Base-by-base conservation (phyloP, 2,888 invertebrate species). In the Nephrocerus scutellatus region DNA sequence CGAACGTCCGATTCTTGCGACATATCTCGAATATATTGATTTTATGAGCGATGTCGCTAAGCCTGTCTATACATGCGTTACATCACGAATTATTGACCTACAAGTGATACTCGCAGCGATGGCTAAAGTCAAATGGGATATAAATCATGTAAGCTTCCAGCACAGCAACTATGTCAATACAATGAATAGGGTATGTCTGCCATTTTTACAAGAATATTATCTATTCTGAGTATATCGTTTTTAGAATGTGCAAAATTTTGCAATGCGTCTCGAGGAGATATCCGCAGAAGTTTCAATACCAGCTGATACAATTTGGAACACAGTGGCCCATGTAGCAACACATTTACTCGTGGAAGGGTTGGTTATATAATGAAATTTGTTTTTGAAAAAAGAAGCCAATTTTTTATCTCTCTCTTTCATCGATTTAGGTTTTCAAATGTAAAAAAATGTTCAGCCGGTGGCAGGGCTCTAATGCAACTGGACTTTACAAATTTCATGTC, bases 401-500 rank as follows among this genome's bases (percentile, higher is more conserved):
- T 12, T 20, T 15, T 13, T 3, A n/a, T 1, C 3, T 7, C 19
- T 24, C 4, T 9, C 43, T 43, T 19, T 41, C 28, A 6, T 67
- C 69, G 10, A 16, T 66, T 67, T 74, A 87, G 65, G 20, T 93
- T 86, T 70, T 82, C 91, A 0, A 84, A 82, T 56, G 86, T 89
- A 0, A 89, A 85, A 46, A 93, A 91, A 63, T 98, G 98, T 68
- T 86, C 92, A 0, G 91, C 92, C 52, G 96, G 92, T 16, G 98
- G 98, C 0, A 72, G 98, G 24, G 97, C 93, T 0, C 69, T 98
- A 8, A 98, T 98, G 97, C 96, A 96, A 61, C 72, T 98, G 15
- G 98, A 98, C 72, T 96, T 92, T 59, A 88, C 92, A 6, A 96
- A 97, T 63, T 80, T 96, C 46, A 77, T 92, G 50, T 81, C 88